Evolutionary conservation across 2,888 invertebrate species (phyloP).

Genomic region (Plusia festucae): DNA sequence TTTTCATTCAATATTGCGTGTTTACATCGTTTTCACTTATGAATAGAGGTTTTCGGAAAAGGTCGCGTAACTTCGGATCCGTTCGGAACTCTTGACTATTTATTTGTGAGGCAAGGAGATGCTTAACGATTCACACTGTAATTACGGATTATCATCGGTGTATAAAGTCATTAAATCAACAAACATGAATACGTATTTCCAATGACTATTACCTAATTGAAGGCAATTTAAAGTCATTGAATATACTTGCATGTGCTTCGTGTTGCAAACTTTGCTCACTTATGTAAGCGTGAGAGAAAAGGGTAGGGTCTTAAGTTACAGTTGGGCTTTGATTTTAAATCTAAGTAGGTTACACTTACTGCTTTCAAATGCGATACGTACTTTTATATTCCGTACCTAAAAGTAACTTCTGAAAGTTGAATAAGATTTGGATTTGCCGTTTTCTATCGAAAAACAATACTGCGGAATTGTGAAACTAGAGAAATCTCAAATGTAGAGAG

Average conservation of each 20-base stretch:
- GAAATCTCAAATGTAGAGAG: neutral
- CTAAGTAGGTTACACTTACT: conserved; percentile 1
- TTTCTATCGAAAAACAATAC: neutral
- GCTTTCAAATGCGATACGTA: neutral
- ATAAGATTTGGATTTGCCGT: neutral
- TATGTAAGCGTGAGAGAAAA: neutral
- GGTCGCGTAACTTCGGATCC: neutral
- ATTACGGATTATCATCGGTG: neutral
- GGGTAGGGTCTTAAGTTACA: conserved; percentile 5
- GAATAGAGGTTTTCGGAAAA: neutral
- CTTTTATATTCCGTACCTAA: conserved; percentile 8
- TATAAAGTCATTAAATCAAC: conserved; percentile 7
- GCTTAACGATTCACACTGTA: neutral
- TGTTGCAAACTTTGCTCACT: neutral
- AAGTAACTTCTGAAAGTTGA: neutral
- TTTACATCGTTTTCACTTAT: neutral
- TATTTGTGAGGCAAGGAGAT: neutral
- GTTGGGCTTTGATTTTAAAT: conserved; percentile 5
- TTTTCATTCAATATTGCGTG: conserved; percentile 5
- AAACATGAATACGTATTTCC: neutral
- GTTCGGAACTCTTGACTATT: neutral
- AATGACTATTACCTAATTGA: conserved; percentile 15
- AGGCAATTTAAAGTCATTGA: conserved; percentile 5
- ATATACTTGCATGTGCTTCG: neutral
- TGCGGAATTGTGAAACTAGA: neutral